Percentiles rank a stretch among this genome's conserved stretches.
These are phyloP conservation scores for Sminthopsis crassicaudata DNA, from an alignment of 2,113 vertebrate species.

Conservation along the genomic window DNA sequence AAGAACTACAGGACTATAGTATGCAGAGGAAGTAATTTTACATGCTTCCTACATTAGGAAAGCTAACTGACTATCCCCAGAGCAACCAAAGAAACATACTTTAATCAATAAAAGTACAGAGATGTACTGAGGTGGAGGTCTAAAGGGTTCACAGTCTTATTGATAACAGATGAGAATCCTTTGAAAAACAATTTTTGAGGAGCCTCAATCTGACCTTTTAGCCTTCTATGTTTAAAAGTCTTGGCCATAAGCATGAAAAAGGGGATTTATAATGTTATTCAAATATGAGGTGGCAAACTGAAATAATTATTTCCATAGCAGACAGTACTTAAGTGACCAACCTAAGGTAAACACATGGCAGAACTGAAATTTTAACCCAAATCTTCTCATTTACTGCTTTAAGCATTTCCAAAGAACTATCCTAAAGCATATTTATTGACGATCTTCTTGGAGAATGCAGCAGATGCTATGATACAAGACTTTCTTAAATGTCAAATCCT, in stretches of 20 bases:
- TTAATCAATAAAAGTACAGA: constrained; percentile 59
- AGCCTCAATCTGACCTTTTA: constrained; percentile 63
- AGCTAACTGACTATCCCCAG: background rate
- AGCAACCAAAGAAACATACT: constrained; percentile 34
- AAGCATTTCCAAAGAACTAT: constrained; percentile 14
- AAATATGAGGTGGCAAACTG: constrained; percentile 7
- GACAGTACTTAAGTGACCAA: background rate
- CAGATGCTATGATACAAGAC: background rate
- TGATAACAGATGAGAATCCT: constrained; percentile 55
- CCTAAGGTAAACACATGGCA: background rate
- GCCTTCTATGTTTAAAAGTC: constrained; percentile 50
- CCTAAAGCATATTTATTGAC: background rate
- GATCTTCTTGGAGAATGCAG: background rate
- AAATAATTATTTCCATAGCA: constrained; percentile 34
- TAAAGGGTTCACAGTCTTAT: constrained; percentile 7
- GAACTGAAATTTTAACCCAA: constrained; percentile 16
- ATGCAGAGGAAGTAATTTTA: background rate
- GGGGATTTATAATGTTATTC: constrained; percentile 22
- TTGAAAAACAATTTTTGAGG: constrained; percentile 61
- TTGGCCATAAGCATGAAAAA: constrained; percentile 40
- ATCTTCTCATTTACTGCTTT: background rate
- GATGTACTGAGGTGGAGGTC: constrained; percentile 51
- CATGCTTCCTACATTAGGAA: background rate
- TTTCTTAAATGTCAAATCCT: background rate
- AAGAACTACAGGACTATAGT: background rate